Conservation (phyloP, 1,140 invertebrate species). For the Zaprionus gabonicus region DNA sequence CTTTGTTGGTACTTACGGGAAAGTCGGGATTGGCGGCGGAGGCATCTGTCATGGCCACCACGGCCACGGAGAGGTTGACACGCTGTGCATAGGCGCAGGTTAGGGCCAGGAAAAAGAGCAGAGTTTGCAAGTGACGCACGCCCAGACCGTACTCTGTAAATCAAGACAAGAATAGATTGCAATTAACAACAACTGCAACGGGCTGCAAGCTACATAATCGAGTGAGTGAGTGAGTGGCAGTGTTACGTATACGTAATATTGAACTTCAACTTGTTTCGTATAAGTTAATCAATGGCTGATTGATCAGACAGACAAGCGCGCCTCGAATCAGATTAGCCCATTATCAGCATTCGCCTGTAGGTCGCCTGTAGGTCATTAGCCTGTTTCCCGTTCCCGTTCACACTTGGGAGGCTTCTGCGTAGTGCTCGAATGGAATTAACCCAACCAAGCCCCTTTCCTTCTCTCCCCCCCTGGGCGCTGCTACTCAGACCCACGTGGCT, state of each 20-base stretch:
- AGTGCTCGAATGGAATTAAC: slow-evolving; percentile 34
- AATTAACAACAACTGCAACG: not conserved
- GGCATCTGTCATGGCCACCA: slow-evolving; percentile 84
- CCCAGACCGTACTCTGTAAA: slow-evolving; percentile 85
- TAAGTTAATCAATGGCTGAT: slow-evolving; percentile 43
- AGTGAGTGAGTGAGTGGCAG: slow-evolving; percentile 22
- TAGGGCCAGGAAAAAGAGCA: slow-evolving; percentile 87
- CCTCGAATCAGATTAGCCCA: not conserved
- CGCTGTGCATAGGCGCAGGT: slow-evolving; percentile 87
- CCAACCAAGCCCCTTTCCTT: slow-evolving; percentile 15
- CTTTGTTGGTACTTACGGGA: slow-evolving; percentile 63
- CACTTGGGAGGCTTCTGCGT: slow-evolving; percentile 30
- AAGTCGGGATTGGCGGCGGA: slow-evolving; percentile 66
- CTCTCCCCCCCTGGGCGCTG: not conserved
- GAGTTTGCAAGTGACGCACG: slow-evolving; percentile 88
- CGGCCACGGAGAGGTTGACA: slow-evolving; percentile 89
- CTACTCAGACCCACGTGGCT: slow-evolving; percentile 8
- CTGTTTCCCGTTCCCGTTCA: not conserved
- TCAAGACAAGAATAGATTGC: slow-evolving; percentile 21
- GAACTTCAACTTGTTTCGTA: slow-evolving; percentile 44
- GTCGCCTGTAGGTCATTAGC: slow-evolving; percentile 66
- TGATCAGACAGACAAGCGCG: slow-evolving; percentile 21
- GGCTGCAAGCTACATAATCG: not conserved
- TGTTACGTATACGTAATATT: slow-evolving; percentile 32
- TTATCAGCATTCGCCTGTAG: slow-evolving; percentile 49